Percentiles rank a stretch among this genome's conserved stretches.
Evolutionary conservation across 2,797 vertebrate genomes (phyloP).

Genomic region (Lates japonicus): DNA sequence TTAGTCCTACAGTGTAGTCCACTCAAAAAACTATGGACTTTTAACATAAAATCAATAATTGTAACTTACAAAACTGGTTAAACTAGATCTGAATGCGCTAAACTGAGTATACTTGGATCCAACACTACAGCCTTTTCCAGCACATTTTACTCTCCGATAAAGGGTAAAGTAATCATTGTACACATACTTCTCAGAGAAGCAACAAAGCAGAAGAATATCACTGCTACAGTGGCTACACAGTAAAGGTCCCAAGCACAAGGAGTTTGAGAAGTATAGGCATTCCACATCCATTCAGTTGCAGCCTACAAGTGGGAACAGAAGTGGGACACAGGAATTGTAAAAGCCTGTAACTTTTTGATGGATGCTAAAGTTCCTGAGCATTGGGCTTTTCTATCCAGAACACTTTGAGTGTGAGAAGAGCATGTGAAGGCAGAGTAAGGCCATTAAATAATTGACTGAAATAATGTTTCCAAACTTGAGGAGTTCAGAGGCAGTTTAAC

Average conservation of each 20-base stretch:
- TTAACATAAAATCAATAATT: not conserved
- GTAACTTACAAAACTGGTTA: not conserved
- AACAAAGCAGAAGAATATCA: not conserved
- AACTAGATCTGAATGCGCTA: not conserved
- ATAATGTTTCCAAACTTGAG: no score
- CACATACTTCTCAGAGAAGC: not conserved
- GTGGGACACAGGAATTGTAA: conserved; percentile 26
- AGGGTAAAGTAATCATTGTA: not conserved
- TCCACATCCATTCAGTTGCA: conserved; percentile 10
- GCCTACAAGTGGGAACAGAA: not conserved
- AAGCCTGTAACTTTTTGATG: no score
- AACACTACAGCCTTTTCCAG: not conserved
- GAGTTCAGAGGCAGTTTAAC: conserved; percentile 7
- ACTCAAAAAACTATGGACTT: no score
- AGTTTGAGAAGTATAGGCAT: not conserved
- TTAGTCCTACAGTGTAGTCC: not conserved
- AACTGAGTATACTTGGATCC: not conserved
- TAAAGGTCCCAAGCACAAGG: not conserved
- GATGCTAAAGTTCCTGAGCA: not conserved
- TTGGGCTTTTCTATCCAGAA: not conserved
- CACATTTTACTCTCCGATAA: not conserved
- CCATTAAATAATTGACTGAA: no score
- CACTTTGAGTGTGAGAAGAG: conserved; percentile 13
- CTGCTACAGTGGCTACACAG: not conserved
- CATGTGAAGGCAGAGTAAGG: conserved; percentile 15